Percentiles rank a stretch among this genome's conserved stretches.
Conservation (phyloP, 2,797 vertebrate species). For the Eleutherodactylus coqui region DNA sequence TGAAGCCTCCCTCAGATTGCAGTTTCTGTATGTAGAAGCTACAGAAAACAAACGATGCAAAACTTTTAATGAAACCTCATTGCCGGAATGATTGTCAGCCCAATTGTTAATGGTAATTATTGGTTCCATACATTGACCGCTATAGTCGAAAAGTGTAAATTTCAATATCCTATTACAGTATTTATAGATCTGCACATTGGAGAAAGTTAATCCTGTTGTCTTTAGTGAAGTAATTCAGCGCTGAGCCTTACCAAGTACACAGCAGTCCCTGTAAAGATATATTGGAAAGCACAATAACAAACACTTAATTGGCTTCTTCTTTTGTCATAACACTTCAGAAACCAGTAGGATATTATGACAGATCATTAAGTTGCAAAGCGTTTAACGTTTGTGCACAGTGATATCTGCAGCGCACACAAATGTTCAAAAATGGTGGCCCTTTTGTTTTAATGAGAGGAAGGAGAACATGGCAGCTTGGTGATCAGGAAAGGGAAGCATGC, state of each 20-base stretch:
- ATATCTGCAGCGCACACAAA: constrained; percentile 17
- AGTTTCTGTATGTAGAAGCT: too few species aligned
- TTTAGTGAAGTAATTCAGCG: neutral
- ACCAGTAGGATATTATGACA: constrained; percentile 34
- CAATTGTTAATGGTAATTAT: too few species aligned
- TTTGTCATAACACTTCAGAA: constrained; percentile 31
- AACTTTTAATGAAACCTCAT: too few species aligned
- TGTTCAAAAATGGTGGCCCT: neutral
- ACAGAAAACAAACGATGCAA: too few species aligned
- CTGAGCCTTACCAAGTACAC: neutral
- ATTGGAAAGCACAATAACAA: neutral
- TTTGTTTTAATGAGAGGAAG: constrained; percentile 10
- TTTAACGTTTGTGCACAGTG: constrained; percentile 14
- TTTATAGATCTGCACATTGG: neutral
- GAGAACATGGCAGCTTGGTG: neutral
- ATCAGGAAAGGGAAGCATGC: neutral
- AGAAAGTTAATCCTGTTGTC: neutral
- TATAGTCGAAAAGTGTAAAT: too few species aligned
- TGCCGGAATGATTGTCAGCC: too few species aligned
- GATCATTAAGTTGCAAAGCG: constrained; percentile 30
- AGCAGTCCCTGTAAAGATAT: neutral
- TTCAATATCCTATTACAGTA: neutral
- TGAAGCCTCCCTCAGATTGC: too few species aligned
- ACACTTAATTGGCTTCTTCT: constrained; percentile 37
- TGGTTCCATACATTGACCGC: too few species aligned